These are phyloP conservation scores for Matsumyia berberina DNA, from an alignment of 2,888 invertebrate species.

Conservation along the genomic window DNA sequence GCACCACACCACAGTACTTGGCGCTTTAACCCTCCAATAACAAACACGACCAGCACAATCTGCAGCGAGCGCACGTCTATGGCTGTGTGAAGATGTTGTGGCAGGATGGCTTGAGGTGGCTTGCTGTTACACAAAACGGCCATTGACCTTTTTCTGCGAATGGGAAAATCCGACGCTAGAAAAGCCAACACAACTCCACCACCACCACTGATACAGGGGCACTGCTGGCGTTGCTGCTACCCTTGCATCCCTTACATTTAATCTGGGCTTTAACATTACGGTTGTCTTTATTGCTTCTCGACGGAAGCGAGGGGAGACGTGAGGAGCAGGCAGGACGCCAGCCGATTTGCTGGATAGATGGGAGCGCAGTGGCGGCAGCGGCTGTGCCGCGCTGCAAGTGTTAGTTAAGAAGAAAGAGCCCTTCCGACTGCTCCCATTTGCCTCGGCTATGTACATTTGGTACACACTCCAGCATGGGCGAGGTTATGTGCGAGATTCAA, in stretches of 20 bases:
- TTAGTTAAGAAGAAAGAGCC: conserved; percentile 49
- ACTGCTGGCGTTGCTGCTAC: conserved; percentile 35
- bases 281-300: conserved; percentile 73
- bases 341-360: conserved; percentile 5
- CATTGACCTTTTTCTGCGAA: conserved; percentile 73
- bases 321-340: conserved; percentile 19
- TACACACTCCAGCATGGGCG: conserved; percentile 73
- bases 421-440: conserved; percentile 59
- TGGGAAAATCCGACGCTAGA: conserved; percentile 65
- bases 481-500: conserved; percentile 72
- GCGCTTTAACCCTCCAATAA: conserved; percentile 65
- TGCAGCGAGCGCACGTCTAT: conserved; percentile 61
- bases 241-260: conserved; percentile 62
- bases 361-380: conserved; percentile 61
- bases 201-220: conserved; percentile 3
- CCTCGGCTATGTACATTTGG: conserved; percentile 38
- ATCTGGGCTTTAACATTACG: conserved; percentile 74
- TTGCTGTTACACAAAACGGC: conserved; percentile 65
- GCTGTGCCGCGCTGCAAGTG: conserved; percentile 18
- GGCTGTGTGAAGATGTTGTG: conserved; percentile 43
- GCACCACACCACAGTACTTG: conserved; percentile 30
- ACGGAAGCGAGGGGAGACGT: conserved; percentile 55
- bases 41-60: conserved; percentile 77
- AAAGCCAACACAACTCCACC: conserved; percentile 27
- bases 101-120: conserved; percentile 45